Evolutionary conservation across 64 coral and sea anemone genomes (phyloP).

Genomic region (Orbicella faveolata): DNA sequence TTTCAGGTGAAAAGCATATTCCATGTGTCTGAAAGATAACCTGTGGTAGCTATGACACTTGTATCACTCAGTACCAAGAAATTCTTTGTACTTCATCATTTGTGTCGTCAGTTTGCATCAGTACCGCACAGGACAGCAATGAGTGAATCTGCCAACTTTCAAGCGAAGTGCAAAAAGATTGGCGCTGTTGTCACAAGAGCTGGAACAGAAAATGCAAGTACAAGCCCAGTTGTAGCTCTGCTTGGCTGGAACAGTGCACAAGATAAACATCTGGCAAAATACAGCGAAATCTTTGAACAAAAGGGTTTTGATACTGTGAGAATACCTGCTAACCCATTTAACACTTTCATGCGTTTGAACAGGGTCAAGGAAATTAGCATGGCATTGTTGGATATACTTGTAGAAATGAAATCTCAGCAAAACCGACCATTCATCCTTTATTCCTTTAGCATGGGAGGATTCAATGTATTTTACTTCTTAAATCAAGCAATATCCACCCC

Average conservation of each 20-base stretch:
- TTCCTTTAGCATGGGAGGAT: slow-evolving; percentile 25
- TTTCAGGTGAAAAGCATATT: not conserved
- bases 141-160: not conserved
- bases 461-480: slow-evolving; percentile 20
- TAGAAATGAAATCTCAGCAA: slow-evolving; percentile 14
- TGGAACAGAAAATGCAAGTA: not conserved
- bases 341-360: slow-evolving; percentile 9
- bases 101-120: not conserved
- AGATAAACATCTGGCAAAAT: slow-evolving; percentile 35
- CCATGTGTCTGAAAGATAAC: not conserved
- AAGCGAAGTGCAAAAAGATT: slow-evolving; percentile 23
- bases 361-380: not conserved
- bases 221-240: slow-evolving; percentile 11
- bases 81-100: not conserved
- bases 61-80: not conserved
- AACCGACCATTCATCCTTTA: slow-evolving; percentile 3
- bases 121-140: not conserved
- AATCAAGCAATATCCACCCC: slow-evolving; percentile 23
- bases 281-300: slow-evolving; percentile 40
- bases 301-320: slow-evolving; percentile 36
- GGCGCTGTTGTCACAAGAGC: slow-evolving; percentile 23
- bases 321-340: slow-evolving; percentile 24
- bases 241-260: slow-evolving; percentile 50
- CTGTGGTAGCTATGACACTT: not conserved
- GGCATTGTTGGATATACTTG: slow-evolving; percentile 1